phyloP scores from a whole-genome alignment of 2,888 invertebrate genomes.

The Apamea monoglypha region DNA sequence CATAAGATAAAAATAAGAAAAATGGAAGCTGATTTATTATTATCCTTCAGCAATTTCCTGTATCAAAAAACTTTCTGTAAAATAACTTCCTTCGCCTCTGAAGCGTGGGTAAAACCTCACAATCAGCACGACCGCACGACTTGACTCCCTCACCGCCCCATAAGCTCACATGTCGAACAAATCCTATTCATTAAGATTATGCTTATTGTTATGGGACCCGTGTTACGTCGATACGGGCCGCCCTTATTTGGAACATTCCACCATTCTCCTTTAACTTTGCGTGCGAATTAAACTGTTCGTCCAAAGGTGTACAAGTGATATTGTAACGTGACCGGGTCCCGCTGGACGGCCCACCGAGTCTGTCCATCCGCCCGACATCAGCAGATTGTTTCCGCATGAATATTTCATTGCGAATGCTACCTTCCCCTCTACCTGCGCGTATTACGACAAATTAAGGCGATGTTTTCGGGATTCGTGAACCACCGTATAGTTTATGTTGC shows the following conservation, averaged over 20 bases:
- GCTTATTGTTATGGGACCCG: slow-evolving; percentile 80
- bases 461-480: slow-evolving; percentile 39
- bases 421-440: slow-evolving; percentile 63
- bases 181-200: slow-evolving; percentile 80
- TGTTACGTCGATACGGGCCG: slow-evolving; percentile 68
- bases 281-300: slow-evolving; percentile 63
- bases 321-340: slow-evolving; percentile 41
- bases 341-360: slow-evolving; percentile 15
- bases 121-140: slow-evolving; percentile 68
- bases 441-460: slow-evolving; percentile 60
- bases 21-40: slow-evolving; percentile 47
- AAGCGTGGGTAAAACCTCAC: slow-evolving; percentile 55
- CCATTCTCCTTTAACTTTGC: slow-evolving; percentile 34
- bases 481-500: slow-evolving; percentile 19
- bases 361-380: slow-evolving; percentile 69
- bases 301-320: slow-evolving; percentile 57
- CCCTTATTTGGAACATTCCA: slow-evolving; percentile 70
- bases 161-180: slow-evolving; percentile 77
- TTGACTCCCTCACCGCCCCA: slow-evolving; percentile 60
- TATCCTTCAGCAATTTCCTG: slow-evolving; percentile 54
- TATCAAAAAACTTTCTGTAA: slow-evolving; percentile 48
- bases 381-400: slow-evolving; percentile 79
- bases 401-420: slow-evolving; percentile 79
- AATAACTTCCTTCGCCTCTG: slow-evolving; percentile 48
- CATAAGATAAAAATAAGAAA: slow-evolving; percentile 41